Evolutionary conservation across 2,888 invertebrate genomes (phyloP).

Genomic region (Campoletis raptor): DNA sequence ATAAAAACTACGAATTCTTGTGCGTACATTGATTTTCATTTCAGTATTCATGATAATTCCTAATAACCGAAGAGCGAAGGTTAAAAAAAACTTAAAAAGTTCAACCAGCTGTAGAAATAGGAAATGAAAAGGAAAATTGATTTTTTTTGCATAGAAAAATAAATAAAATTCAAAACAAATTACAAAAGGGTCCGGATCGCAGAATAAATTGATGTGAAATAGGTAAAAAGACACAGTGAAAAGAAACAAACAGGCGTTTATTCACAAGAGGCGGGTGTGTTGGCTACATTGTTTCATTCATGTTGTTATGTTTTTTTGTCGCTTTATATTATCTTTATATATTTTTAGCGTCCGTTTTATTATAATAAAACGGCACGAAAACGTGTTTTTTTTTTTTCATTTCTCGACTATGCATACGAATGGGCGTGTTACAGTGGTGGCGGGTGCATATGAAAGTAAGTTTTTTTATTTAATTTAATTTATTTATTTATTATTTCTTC

Average conservation of each 20-base stretch:
- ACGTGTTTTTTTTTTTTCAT: constrained; percentile 64
- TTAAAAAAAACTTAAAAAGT: neutral
- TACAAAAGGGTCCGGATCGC: neutral
- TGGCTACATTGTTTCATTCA: constrained; percentile 82
- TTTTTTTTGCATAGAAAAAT: neutral
- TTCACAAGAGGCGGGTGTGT: constrained; percentile 85
- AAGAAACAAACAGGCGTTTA: constrained; percentile 85
- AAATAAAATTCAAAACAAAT: neutral
- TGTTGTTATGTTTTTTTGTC: constrained; percentile 64
- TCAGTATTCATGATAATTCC: neutral
- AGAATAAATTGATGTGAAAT: neutral
- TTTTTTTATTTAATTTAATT: constrained; percentile 66
- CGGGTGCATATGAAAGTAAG: constrained; percentile 79
- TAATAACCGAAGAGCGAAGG: neutral
- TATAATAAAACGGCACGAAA: constrained; percentile 75
- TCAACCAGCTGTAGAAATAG: neutral
- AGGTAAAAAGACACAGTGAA: constrained; percentile 70
- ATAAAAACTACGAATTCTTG: neutral
- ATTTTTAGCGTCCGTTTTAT: constrained; percentile 75
- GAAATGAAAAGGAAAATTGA: neutral
- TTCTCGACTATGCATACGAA: constrained; percentile 80
- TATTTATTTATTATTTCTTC: constrained; percentile 45
- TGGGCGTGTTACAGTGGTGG: constrained; percentile 79
- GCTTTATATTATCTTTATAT: constrained; percentile 73
- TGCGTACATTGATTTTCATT: neutral